Evolutionary conservation across 2,113 vertebrate genomes (phyloP).

Genomic region (Otus sunia): DNA sequence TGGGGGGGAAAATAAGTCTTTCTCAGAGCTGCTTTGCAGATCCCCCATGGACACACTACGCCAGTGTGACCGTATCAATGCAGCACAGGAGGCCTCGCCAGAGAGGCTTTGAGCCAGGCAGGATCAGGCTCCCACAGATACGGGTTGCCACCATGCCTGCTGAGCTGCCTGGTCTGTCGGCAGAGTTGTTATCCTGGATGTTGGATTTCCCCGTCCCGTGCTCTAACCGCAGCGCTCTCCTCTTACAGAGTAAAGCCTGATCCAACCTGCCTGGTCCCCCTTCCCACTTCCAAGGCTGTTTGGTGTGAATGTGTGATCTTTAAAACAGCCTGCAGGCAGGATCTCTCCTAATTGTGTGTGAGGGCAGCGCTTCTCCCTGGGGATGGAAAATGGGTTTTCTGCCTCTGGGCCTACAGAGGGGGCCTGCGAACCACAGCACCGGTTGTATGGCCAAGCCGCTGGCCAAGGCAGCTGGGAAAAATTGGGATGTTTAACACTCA

Average conservation of each 20-base stretch:
- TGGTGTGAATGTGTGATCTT: background rate
- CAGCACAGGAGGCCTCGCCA: background rate
- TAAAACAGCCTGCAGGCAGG: background rate
- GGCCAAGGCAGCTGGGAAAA: background rate
- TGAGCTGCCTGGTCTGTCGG: background rate
- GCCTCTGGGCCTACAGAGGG: background rate
- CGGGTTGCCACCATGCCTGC: background rate
- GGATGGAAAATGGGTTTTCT: background rate
- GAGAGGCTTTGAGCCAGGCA: background rate
- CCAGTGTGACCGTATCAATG: background rate
- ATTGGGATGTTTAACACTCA: background rate
- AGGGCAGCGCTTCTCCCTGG: background rate
- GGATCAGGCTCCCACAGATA: accelerated
- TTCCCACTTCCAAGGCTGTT: background rate
- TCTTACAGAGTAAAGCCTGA: background rate
- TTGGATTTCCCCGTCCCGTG: background rate
- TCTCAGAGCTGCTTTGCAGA: background rate
- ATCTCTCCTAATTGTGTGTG: background rate
- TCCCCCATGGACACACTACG: background rate
- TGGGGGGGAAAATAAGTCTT: background rate
- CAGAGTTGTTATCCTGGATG: background rate
- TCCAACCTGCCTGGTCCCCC: background rate
- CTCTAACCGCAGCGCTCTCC: background rate
- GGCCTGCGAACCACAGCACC: accelerated
- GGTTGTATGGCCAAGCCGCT: accelerated